Evolutionary conservation across 2,888 invertebrate genomes (phyloP).

Genomic region (Osmoderma eremita): DNA sequence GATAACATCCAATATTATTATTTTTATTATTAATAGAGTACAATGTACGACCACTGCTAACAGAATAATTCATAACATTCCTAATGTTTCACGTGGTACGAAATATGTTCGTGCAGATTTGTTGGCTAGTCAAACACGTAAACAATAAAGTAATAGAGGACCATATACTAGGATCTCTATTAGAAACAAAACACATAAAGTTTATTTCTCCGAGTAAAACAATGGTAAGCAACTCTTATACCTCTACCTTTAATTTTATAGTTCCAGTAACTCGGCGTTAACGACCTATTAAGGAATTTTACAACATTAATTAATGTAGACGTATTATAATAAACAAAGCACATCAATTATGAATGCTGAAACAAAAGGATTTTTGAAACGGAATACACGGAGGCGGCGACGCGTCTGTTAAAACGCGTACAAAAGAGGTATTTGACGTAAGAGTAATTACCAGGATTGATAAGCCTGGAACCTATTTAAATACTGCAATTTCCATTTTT

Average conservation of each 20-base stretch:
- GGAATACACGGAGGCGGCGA: conserved; percentile 14
- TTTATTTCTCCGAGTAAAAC: conserved; percentile 24
- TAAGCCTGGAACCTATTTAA: background rate
- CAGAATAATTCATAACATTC: too few species aligned
- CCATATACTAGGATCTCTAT: background rate
- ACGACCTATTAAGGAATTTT: conserved; percentile 36
- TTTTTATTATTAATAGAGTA: too few species aligned
- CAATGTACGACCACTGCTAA: too few species aligned
- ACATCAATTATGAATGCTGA: conserved; percentile 36
- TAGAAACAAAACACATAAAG: conserved; percentile 6
- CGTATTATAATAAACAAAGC: conserved; percentile 37
- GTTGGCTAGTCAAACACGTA: background rate
- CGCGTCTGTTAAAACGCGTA: background rate
- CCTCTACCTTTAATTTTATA: conserved; percentile 35
- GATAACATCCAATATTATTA: too few species aligned
- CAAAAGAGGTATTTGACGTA: conserved; percentile 7
- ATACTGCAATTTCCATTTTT: background rate
- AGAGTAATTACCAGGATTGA: background rate
- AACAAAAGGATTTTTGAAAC: conserved; percentile 36
- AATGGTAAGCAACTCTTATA: conserved; percentile 30
- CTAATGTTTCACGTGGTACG: too few species aligned
- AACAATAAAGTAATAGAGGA: background rate
- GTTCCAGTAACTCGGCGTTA: conserved; percentile 38
- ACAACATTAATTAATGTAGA: conserved; percentile 36
- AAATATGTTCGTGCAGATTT: too few species aligned